phyloP scores from a whole-genome alignment of 2,888 invertebrate species.

The Dynastes grantii region DNA sequence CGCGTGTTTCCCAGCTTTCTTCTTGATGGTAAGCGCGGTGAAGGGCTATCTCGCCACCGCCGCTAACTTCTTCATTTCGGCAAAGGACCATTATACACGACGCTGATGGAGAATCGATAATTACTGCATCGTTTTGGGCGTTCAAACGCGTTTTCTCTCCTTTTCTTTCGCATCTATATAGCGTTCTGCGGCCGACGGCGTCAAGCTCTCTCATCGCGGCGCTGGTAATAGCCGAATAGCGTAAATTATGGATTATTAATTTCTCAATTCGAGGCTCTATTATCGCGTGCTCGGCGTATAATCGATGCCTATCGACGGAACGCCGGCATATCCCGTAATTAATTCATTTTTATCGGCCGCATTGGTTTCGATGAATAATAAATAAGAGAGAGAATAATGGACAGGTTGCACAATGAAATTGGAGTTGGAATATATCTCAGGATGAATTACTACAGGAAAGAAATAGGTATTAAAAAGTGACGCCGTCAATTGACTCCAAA shows the following conservation, averaged over 20 bases:
- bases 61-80: constrained; percentile 21
- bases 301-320: constrained; percentile 11
- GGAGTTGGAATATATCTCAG: background rate
- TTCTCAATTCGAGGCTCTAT: background rate
- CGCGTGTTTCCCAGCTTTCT: background rate
- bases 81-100: background rate
- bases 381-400: background rate
- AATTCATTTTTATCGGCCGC: constrained; percentile 16
- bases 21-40: background rate
- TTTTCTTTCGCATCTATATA: background rate
- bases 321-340: background rate
- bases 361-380: constrained; percentile 11
- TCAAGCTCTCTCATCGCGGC: background rate
- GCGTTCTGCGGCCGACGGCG: background rate
- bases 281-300: constrained; percentile 17
- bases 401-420: background rate
- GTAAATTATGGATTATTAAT: constrained; percentile 32
- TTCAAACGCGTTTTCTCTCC: background rate
- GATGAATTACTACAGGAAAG: too few species aligned
- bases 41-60: background rate
- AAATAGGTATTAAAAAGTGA: too few species aligned
- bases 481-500: too few species aligned
- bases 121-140: background rate
- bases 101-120: constrained; percentile 26
- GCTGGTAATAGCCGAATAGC: background rate